phyloP scores from a whole-genome alignment of 2,113 vertebrate species.

The Paramisgurnus dabryanus region DNA sequence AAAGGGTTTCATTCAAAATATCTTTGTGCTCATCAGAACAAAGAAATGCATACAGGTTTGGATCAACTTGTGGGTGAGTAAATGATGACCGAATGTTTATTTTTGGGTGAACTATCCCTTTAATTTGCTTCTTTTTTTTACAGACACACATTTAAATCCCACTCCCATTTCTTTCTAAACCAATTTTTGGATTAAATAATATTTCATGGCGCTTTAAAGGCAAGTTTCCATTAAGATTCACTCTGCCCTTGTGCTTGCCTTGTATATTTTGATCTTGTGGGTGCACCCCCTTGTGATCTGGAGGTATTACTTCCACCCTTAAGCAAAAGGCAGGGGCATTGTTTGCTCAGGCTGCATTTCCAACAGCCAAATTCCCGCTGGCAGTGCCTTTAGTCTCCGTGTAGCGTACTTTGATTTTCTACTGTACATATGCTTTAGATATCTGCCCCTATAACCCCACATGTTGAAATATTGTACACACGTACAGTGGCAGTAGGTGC shows the following conservation, averaged over 20 bases:
- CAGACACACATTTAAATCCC: constrained; percentile 1
- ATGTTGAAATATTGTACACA: constrained; percentile 7
- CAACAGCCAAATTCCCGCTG: constrained; percentile 61
- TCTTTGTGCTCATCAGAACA: too few relatives aligned
- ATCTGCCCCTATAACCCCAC: constrained; percentile 28
- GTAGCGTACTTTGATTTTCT: constrained; percentile 53
- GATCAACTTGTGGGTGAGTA: too few relatives aligned
- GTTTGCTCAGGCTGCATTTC: constrained; percentile 21
- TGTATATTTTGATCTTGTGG: constrained; percentile 11
- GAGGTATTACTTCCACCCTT: constrained; percentile 14
- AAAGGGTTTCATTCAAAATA: too few relatives aligned
- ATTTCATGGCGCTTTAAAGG: constrained; percentile 1
- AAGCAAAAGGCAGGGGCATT: neutral
- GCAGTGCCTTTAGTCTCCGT: constrained; percentile 75
- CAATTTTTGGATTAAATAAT: too few relatives aligned
- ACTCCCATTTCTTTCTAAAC: neutral
- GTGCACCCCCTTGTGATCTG: constrained; percentile 18
- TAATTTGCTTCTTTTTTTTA: too few relatives aligned
- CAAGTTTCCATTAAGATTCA: constrained; percentile 1
- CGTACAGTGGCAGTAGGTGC: constrained; percentile 34
- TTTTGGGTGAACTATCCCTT: too few relatives aligned
- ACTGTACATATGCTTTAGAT: constrained; percentile 38
- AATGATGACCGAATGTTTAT: too few relatives aligned
- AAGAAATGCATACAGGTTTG: too few relatives aligned
- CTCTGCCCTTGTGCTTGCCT: constrained; percentile 25